Conservation (phyloP, 2,888 invertebrate genomes). For the Entomobrya proxima region DNA sequence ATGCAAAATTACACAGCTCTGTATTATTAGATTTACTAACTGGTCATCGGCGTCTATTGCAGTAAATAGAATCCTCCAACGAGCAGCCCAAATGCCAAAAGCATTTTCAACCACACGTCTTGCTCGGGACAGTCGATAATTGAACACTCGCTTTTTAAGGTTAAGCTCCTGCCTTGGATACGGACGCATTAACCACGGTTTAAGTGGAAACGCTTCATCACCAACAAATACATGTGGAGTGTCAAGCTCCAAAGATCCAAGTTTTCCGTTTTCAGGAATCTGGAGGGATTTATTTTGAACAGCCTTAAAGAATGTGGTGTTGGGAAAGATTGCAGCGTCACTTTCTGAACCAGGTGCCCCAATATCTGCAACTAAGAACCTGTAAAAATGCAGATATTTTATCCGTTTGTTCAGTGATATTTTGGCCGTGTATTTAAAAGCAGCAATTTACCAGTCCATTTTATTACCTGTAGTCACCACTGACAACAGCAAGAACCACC, state of each 20-base stretch:
- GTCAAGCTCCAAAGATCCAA: not conserved
- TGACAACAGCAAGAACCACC: constrained; percentile 40
- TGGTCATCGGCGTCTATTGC: not conserved
- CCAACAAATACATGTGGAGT: constrained; percentile 34
- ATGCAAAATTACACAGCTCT: not conserved
- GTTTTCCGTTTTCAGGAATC: not conserved
- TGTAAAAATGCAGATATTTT: not conserved
- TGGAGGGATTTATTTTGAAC: not conserved
- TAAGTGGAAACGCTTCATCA: constrained; percentile 69
- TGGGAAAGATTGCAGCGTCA: constrained; percentile 39
- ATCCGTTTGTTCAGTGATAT: too few species aligned
- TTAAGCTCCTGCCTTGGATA: constrained; percentile 47
- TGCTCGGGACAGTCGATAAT: constrained; percentile 68
- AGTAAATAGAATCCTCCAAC: constrained; percentile 47
- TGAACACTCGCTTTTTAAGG: constrained; percentile 52
- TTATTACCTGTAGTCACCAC: constrained; percentile 40
- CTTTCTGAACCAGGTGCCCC: constrained; percentile 44
- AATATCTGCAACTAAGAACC: constrained; percentile 33
- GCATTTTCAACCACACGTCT: constrained; percentile 65
- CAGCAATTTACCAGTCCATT: not conserved
- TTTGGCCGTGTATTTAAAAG: not conserved
- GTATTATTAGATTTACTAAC: not conserved
- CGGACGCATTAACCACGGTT: constrained; percentile 60
- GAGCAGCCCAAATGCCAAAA: constrained; percentile 65
- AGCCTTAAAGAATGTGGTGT: not conserved